Percentiles rank a stretch among this genome's conserved stretches.
phyloP scores from a whole-genome alignment of 2,888 invertebrate species.

The Ceratothoa steindachneri region DNA sequence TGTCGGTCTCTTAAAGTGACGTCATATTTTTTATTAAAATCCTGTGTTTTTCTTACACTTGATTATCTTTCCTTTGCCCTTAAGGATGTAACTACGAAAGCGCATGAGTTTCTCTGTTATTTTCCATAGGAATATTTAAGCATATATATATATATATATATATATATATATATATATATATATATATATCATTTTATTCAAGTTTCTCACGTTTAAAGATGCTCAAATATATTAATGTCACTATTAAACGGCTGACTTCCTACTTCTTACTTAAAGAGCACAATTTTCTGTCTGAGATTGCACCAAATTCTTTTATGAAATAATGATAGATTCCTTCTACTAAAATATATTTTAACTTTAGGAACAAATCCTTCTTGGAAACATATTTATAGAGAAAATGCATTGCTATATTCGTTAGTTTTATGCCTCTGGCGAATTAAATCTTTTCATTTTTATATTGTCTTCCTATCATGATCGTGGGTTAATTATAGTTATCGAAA shows the following conservation, averaged over 20 bases:
- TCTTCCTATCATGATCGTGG: background rate
- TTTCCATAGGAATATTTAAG: no score
- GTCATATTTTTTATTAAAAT: no score
- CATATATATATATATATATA: conserved; percentile 14
- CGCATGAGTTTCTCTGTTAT: no score
- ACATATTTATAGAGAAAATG: background rate
- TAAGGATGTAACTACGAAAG: no score
- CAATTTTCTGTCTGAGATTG: background rate
- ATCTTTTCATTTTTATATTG: background rate
- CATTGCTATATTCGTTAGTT: background rate
- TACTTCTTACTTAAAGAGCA: background rate
- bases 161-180: conserved; percentile 22
- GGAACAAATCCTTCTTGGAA: background rate
- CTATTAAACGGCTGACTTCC: background rate
- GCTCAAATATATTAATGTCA: background rate
- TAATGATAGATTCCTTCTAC: no score
- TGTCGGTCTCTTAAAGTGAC: no score
- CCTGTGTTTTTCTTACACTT: no score
- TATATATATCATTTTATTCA: conserved; percentile 4
- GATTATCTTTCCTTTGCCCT: no score
- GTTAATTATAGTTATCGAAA: no score
- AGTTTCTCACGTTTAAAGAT: background rate
- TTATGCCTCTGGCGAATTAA: background rate
- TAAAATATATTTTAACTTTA: no score
- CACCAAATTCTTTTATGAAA: background rate